Evolutionary conservation across 2,888 invertebrate genomes (phyloP).

Genomic region (Dynastes hyllus): DNA sequence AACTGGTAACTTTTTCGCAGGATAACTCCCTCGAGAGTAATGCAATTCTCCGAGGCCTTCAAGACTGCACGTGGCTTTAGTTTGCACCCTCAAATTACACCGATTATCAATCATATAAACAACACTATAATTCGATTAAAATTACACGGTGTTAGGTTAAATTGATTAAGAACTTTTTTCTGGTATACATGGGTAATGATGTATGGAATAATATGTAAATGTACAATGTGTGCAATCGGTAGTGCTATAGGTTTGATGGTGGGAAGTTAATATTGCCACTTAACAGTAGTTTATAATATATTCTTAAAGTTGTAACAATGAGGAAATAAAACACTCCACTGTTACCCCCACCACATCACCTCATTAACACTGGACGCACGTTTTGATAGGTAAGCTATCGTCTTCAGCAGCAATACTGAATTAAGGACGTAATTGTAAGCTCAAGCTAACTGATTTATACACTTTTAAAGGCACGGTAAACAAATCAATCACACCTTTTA

Average conservation of each 20-base stretch:
- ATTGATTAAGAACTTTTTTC: slow-evolving; percentile 36
- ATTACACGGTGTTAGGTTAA: slow-evolving; percentile 54
- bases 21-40: slow-evolving; percentile 54
- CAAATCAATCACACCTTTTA: too few relatives aligned
- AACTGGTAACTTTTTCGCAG: slow-evolving; percentile 53
- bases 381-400: too few relatives aligned
- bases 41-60: slow-evolving; percentile 54
- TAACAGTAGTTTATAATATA: too few relatives aligned
- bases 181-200: slow-evolving; percentile 24
- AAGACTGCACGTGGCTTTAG: slow-evolving; percentile 64
- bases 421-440: too few relatives aligned
- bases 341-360: too few relatives aligned
- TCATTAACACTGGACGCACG: too few relatives aligned
- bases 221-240: slow-evolving; percentile 18
- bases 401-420: too few relatives aligned
- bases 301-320: too few relatives aligned
- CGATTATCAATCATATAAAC: slow-evolving; percentile 69
- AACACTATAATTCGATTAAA: slow-evolving; percentile 66
- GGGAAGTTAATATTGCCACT: too few relatives aligned
- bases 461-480: too few relatives aligned
- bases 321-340: too few relatives aligned
- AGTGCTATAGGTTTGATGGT: background rate
- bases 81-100: slow-evolving; percentile 63
- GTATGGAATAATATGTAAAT: slow-evolving; percentile 27
- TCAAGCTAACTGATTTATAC: too few relatives aligned